Evolutionary conservation across 2,113 vertebrate genomes (phyloP).

Genomic region (Pteruthius melanotis): DNA sequence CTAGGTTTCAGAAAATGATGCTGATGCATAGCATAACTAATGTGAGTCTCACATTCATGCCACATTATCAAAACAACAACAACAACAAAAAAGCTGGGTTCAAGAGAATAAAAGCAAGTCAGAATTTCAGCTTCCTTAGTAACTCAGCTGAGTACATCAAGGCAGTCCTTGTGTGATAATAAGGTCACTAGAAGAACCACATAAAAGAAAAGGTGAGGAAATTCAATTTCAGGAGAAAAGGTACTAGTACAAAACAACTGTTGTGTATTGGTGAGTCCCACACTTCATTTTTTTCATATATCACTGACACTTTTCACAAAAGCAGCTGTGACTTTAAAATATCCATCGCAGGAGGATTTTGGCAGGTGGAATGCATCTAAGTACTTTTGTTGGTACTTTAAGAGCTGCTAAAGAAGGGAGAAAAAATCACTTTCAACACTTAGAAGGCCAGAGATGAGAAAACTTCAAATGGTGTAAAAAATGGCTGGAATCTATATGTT

Average conservation of each 20-base stretch:
- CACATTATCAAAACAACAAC: background rate
- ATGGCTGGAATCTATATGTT: rapidly evolving
- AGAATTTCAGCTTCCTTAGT: background rate
- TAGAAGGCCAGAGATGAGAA: background rate
- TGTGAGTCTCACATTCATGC: background rate
- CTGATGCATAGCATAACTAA: background rate
- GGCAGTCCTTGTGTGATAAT: background rate
- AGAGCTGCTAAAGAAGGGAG: background rate
- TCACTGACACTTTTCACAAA: background rate
- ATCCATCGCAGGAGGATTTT: background rate
- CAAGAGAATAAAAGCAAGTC: background rate
- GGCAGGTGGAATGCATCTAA: background rate
- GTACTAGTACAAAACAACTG: background rate
- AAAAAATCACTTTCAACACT: background rate
- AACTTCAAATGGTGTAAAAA: background rate
- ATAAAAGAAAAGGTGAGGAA: background rate
- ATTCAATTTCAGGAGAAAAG: background rate
- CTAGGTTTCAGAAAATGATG: background rate
- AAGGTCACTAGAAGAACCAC: background rate
- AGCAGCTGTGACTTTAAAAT: background rate
- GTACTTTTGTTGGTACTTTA: background rate
- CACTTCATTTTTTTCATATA: background rate
- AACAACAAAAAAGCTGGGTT: background rate
- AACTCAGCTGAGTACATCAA: background rate
- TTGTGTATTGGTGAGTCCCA: background rate